Base-by-base conservation (phyloP, 2,888 invertebrate genomes). In the Diachrysia chrysitis region DNA sequence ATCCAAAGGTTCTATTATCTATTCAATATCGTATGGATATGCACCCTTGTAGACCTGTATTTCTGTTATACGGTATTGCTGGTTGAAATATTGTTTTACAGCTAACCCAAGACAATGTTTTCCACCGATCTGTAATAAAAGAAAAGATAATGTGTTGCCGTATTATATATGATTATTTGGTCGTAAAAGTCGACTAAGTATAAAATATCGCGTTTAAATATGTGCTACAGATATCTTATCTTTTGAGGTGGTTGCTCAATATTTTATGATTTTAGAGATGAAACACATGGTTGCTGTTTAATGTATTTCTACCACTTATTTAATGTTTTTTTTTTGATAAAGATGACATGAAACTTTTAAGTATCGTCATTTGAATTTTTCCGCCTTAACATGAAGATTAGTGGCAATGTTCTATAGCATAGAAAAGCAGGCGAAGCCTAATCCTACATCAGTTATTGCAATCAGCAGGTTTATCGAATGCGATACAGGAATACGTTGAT, bases 1-100 rank as follows among this genome's bases (percentile, higher is more conserved):
- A 86, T 83, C 82, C 81, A 78, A 81, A 75, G 76, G 71, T 82
- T 81, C 81, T 82, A 83, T 83, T 79, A 83, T 84, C 84, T 80
- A 73, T 81, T 83, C 73, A 77, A 76, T 78, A 81, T 70, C 57
- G 58, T 66, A 70, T 37, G 37, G 63, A 68, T 61, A 58, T 67
- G 46, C 60, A 53, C 25, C 17, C 29, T 63, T 56, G 25, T 58
- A 25, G 19, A 9, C 21, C 32, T n/a, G 9, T 54, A 56, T 53
- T 62, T 71, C 35, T 21, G 62, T 54, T 55, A 10, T 54, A 56
- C 51, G 48, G 37, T 53, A 57, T 48, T 21, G 48, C 46, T 48
- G 23, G 65, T 60, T 46, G 60, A 59, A 37, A 4, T 53, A n/a
- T 2, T 12, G 14, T 54, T 37, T 54, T 53, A 35, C 21, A 14